Evolutionary conservation across 35 echinoderm and acorn worm species (phyloP), one percentile per base, ranked within the genome.

Genomic region (Diadema setosum): DNA sequence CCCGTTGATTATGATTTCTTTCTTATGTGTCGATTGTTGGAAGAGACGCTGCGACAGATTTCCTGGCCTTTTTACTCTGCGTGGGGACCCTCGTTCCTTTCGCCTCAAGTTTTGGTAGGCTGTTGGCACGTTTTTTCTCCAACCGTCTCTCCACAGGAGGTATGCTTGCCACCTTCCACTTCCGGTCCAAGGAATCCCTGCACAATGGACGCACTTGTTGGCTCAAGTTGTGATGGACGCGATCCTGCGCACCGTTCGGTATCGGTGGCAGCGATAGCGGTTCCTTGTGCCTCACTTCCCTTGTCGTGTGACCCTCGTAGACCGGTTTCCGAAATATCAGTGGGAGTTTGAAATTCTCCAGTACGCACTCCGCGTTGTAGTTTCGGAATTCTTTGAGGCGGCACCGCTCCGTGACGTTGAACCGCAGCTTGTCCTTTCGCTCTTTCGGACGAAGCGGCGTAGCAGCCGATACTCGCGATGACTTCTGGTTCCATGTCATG

Each of bases 311-410:
- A 42, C 12, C 40, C 3, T 78, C 73, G 9, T 78, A 44, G 2
- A 44, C 73, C 37, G 73, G 73, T 41, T 44, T 78, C 3, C 73
- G 39, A 18, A 78, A 78, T 9, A 78, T 78, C 73, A 78, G n/a
- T 2, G 73, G 73, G 8, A 78, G 73, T 36, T 43, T 78, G 1
- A 39, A 44, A n/a, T 78, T 78, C 33, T n/a, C 14, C 35, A 78
- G 40, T 1, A 78, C 16, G 11, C 15, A 41, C 21, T 78, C 73
- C 1, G 73, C 73, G 39, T 44, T 78, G 73, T 78, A 78, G 73
- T 78, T 78, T 42, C 73, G 35, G 36, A 78, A 44, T 17, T 78
- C 73, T 44, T 78, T 78, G 27, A 78, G 39, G 73, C 73, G 73
- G 33, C 73, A 39, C 24, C 73, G 73, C 39, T 78, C 27, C 34